Conservation (phyloP, 2,113 vertebrate species). For the Petroica traversi region DNA sequence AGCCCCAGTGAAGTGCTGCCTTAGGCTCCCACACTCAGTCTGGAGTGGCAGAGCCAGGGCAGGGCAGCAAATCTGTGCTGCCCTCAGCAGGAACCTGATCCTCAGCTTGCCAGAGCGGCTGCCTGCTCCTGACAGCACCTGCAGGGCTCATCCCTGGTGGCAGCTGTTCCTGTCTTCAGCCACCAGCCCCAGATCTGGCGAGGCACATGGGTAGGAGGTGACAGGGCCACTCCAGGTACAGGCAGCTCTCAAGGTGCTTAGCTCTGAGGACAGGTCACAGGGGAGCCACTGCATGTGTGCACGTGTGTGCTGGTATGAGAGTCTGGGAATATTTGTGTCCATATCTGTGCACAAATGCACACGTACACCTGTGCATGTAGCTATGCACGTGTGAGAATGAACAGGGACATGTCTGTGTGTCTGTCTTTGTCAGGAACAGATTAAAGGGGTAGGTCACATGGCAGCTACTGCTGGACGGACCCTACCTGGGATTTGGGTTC, state of each 20-base stretch:
- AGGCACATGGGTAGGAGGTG: not conserved
- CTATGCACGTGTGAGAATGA: not conserved
- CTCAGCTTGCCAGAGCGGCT: not conserved
- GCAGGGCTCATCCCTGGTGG: not conserved
- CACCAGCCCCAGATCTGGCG: not conserved
- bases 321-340: not conserved
- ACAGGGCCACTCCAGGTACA: not conserved
- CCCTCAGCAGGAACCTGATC: not conserved
- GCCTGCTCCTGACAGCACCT: not conserved
- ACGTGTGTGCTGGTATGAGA: fast-evolving
- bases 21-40: not conserved
- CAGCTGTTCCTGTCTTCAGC: not conserved
- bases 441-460: conserved; percentile 3
- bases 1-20: not conserved
- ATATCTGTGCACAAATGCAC: not conserved
- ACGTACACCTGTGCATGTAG: fast-evolving
- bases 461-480: not conserved
- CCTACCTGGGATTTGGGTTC: conserved; percentile 79
- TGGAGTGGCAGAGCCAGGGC: not conserved
- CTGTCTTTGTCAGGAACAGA: not conserved
- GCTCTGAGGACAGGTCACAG: not conserved
- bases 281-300: not conserved
- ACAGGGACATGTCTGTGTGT: too few species aligned
- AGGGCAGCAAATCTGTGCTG: not conserved
- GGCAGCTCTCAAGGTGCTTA: not conserved